phyloP scores from a whole-genome alignment of 2,113 vertebrate genomes.

The Oreochromis niloticus region DNA sequence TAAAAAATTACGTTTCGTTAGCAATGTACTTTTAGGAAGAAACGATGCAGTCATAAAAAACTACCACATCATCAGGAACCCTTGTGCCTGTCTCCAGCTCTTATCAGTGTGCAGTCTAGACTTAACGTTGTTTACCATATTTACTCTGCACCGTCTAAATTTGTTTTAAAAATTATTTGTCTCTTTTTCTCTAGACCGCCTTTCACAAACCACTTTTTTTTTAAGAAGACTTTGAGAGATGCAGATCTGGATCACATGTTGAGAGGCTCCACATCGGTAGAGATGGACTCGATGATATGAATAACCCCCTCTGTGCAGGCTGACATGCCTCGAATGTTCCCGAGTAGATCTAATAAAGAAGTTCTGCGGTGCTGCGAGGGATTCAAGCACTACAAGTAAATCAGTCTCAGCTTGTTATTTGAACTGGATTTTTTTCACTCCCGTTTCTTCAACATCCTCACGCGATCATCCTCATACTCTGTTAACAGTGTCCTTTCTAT shows the following conservation, averaged over 20 bases:
- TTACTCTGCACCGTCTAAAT: neutral
- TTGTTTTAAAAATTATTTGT: neutral
- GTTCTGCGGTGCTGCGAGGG: neutral
- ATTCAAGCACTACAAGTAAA: neutral
- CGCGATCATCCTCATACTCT: neutral
- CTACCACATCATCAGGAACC: neutral
- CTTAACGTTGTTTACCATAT: conserved; percentile 43
- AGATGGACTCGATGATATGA: neutral
- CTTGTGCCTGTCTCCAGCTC: conserved; percentile 11
- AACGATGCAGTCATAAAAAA: neutral
- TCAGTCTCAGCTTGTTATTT: conserved; percentile 6
- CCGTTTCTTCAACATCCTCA: neutral
- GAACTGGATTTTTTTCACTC: neutral
- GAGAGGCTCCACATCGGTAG: neutral
- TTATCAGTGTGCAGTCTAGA: conserved; percentile 41
- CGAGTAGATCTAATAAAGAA: neutral
- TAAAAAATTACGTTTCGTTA: neutral
- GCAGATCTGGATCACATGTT: conserved; percentile 27
- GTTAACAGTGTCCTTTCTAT: neutral
- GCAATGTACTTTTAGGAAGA: neutral
- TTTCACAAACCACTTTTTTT: neutral
- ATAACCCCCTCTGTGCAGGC: neutral
- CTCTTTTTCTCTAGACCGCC: neutral
- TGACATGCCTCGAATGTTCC: neutral
- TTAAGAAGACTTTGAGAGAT: neutral